These are phyloP conservation scores for Spisula solida DNA, from an alignment of 2,888 invertebrate genomes.

Conservation along the genomic window DNA sequence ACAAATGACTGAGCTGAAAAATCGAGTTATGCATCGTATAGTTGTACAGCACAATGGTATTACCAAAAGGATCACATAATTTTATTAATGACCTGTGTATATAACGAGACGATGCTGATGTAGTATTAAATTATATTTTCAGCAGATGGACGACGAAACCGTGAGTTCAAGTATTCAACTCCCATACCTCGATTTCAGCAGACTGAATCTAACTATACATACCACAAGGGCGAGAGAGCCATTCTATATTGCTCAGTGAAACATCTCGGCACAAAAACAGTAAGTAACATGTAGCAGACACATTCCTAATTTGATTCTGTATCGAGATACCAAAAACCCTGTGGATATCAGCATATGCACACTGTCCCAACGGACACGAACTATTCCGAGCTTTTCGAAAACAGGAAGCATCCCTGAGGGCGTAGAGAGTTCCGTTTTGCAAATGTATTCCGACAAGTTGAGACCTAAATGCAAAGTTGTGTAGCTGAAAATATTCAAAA, in stretches of 20 bases:
- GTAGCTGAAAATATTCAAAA: not conserved
- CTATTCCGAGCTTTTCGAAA: not conserved
- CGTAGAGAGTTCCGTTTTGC: not conserved
- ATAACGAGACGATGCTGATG: not conserved
- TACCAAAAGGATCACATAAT: no score
- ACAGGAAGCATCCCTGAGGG: not conserved
- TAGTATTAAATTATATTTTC: slow-evolving; percentile 29
- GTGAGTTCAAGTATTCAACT: slow-evolving; percentile 52
- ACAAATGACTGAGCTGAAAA: no score
- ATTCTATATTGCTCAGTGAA: slow-evolving; percentile 83
- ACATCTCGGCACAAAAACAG: slow-evolving; percentile 84
- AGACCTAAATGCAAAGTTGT: not conserved
- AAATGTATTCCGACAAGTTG: not conserved
- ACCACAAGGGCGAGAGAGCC: slow-evolving; percentile 82
- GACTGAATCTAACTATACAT: slow-evolving; percentile 81
- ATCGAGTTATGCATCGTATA: no score
- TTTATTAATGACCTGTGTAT: no score
- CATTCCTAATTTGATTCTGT: not conserved
- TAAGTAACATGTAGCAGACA: slow-evolving; percentile 59
- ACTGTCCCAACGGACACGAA: not conserved
- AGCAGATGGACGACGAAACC: slow-evolving; percentile 48
- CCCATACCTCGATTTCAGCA: slow-evolving; percentile 78
- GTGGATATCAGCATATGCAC: not conserved
- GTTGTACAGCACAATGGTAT: no score
- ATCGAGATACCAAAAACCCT: not conserved